Percentiles rank a stretch among this genome's conserved stretches.
These are phyloP conservation scores for Ceratina japonica DNA, from an alignment of 1,140 invertebrate genomes.

Conservation along the genomic window DNA sequence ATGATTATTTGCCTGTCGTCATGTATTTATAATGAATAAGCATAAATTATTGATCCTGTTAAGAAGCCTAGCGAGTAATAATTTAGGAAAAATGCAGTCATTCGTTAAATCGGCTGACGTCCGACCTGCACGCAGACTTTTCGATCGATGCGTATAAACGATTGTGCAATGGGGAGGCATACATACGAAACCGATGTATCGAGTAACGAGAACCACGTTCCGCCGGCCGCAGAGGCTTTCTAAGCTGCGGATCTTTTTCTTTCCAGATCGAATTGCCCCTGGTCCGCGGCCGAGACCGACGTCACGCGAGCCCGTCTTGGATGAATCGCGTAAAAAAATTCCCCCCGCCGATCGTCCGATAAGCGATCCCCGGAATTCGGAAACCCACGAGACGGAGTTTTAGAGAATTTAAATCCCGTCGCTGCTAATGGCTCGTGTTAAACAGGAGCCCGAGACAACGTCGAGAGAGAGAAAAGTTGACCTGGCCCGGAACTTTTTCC, in stretches of 20 bases:
- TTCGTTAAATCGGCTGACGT: background rate
- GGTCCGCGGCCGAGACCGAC: background rate
- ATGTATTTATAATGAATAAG: too few relatives aligned
- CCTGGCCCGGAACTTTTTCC: background rate
- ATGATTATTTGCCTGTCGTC: too few relatives aligned
- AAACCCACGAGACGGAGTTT: background rate
- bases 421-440: background rate
- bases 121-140: background rate
- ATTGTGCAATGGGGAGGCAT: conserved; percentile 52
- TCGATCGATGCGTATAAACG: conserved; percentile 10
- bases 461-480: background rate
- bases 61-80: too few relatives aligned
- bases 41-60: too few relatives aligned
- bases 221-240: conserved; percentile 45
- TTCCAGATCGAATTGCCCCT: conserved; percentile 37
- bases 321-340: background rate
- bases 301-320: conserved; percentile 7
- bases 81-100: too few relatives aligned
- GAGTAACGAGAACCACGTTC: conserved; percentile 37
- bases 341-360: background rate
- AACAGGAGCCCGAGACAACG: background rate
- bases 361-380: background rate
- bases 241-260: conserved; percentile 48
- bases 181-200: conserved; percentile 44
- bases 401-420: background rate